phyloP scores from a whole-genome alignment of 2,888 invertebrate species.

The Ornithoptera priamus region DNA sequence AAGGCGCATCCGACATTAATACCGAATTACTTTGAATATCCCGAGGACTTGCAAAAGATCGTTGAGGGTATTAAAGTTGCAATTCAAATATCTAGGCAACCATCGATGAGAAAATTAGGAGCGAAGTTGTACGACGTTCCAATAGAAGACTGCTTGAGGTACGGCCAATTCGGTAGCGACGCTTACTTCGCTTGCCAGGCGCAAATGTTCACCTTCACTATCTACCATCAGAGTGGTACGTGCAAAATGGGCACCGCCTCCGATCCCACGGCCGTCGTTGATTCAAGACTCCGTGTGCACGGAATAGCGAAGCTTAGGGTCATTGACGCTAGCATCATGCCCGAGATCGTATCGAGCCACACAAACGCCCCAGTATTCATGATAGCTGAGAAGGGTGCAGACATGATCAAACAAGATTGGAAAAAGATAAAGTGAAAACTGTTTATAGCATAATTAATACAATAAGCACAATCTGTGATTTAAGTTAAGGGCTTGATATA shows the following conservation, averaged over 20 bases:
- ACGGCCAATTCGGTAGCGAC: constrained; percentile 81
- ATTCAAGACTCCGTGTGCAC: constrained; percentile 81
- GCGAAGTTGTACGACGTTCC: constrained; percentile 80
- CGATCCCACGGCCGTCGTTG: constrained; percentile 83
- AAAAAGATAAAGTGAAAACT: constrained; percentile 35
- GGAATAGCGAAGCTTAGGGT: constrained; percentile 85
- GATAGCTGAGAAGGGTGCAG: constrained; percentile 90
- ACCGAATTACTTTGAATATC: constrained; percentile 87
- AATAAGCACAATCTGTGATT: constrained; percentile 35
- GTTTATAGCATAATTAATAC: constrained; percentile 1
- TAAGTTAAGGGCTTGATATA: constrained; percentile 12
- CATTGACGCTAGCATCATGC: constrained; percentile 90
- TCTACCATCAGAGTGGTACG: constrained; percentile 85
- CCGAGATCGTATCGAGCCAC: constrained; percentile 87
- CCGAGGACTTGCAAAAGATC: constrained; percentile 82
- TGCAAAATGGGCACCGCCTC: constrained; percentile 82
- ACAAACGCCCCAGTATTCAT: constrained; percentile 89
- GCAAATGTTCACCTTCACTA: constrained; percentile 83
- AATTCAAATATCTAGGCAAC: constrained; percentile 79
- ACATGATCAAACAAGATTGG: constrained; percentile 83
- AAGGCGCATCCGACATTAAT: constrained; percentile 86
- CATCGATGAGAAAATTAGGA: constrained; percentile 80
- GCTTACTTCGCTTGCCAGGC: constrained; percentile 85
- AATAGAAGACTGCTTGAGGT: constrained; percentile 79
- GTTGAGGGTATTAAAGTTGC: constrained; percentile 82